Conservation (phyloP, 2,797 vertebrate genomes). For the Aphelocoma californica region DNA sequence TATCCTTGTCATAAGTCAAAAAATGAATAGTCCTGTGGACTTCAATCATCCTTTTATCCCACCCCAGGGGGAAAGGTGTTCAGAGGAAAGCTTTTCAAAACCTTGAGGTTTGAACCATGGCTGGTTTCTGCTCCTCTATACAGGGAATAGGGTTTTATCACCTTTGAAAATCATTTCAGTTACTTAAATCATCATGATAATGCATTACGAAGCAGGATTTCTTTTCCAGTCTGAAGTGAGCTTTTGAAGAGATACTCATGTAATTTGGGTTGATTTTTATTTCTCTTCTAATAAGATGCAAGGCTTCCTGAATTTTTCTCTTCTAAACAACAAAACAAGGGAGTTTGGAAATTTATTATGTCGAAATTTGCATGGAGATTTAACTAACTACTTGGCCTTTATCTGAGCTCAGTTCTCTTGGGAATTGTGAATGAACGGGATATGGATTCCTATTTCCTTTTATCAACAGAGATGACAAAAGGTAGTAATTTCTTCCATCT, state of each 20-base stretch:
- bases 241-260: neutral
- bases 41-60: neutral
- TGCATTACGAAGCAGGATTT: neutral
- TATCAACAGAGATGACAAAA: neutral
- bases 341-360: neutral
- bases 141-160: neutral
- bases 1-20: rapidly evolving
- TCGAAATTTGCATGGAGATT: neutral
- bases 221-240: neutral
- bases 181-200: neutral
- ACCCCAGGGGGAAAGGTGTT: neutral
- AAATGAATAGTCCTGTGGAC: neutral
- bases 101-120: neutral
- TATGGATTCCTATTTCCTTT: neutral
- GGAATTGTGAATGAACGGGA: neutral
- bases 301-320: neutral
- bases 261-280: neutral
- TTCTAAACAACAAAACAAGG: neutral
- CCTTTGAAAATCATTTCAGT: neutral
- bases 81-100: neutral
- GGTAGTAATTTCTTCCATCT: neutral
- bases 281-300: neutral
- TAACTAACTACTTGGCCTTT: neutral
- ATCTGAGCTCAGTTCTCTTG: neutral
- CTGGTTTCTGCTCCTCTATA: neutral